Percentiles rank a stretch among this genome's conserved stretches.
Evolutionary conservation across 2,888 invertebrate genomes (phyloP).

Genomic region (Xestoiulus laeticollis): DNA sequence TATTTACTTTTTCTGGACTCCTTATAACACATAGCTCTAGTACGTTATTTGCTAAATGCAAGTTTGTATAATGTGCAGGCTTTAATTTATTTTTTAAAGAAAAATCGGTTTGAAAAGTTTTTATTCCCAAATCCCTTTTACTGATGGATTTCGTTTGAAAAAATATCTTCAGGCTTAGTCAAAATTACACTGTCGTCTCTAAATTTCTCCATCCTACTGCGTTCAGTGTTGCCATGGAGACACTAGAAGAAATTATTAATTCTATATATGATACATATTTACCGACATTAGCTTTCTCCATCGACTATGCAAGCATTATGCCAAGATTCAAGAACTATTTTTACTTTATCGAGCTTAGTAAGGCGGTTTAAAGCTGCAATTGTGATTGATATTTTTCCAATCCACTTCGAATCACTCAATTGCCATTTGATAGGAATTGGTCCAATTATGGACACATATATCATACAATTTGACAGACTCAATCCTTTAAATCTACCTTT

Average conservation of each 20-base stretch:
- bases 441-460: slow-evolving; percentile 25
- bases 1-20: too few relatives aligned
- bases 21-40: too few relatives aligned
- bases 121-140: too few relatives aligned
- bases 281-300: not conserved
- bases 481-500: slow-evolving; percentile 34
- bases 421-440: slow-evolving; percentile 5
- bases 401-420: not conserved
- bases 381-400: slow-evolving; percentile 18
- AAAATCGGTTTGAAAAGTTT: too few relatives aligned
- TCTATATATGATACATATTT: slow-evolving; percentile 15
- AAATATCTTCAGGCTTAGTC: not conserved
- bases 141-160: not conserved
- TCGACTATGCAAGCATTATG: not conserved
- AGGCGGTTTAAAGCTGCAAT: slow-evolving; percentile 12
- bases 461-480: not conserved
- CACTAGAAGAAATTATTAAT: not conserved
- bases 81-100: too few relatives aligned
- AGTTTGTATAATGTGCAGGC: too few relatives aligned
- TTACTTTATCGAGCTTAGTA: not conserved
- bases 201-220: not conserved
- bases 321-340: not conserved
- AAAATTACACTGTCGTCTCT: not conserved
- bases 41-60: too few relatives aligned
- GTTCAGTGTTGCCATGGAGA: not conserved